A percentile compares a stretch with the other conserved stretches of the same genome.
These are phyloP conservation scores for Micrasema minimum DNA, from an alignment of 1,140 invertebrate genomes.

Conservation along the genomic window DNA sequence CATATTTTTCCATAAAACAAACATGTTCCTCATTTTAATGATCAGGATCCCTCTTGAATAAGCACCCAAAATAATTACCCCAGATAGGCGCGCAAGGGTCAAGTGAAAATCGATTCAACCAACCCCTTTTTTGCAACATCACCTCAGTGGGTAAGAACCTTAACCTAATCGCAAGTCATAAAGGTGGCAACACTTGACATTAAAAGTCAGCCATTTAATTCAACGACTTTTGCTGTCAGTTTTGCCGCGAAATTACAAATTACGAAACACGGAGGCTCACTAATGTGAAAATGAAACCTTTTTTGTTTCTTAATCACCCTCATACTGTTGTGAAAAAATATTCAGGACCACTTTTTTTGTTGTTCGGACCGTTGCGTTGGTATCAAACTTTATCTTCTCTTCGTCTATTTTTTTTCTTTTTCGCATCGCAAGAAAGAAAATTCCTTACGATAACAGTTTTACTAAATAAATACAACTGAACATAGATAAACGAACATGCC, in stretches of 20 bases:
- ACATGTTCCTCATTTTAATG: not conserved
- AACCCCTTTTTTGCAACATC: not conserved
- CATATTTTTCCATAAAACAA: not conserved
- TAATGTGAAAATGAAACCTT: too few species aligned
- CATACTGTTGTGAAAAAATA: too few species aligned
- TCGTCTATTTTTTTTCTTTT: too few species aligned
- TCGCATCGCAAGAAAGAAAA: too few species aligned
- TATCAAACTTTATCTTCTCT: too few species aligned
- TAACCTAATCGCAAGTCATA: not conserved
- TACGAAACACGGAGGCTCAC: not conserved
- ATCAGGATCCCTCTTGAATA: not conserved
- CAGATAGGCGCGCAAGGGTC: not conserved
- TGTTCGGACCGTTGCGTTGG: too few species aligned
- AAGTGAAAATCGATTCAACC: constrained; percentile 9
- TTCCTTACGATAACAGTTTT: too few species aligned
- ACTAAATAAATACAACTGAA: too few species aligned
- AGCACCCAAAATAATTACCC: not conserved
- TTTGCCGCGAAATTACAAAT: constrained; percentile 8
- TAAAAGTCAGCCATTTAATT: constrained; percentile 4
- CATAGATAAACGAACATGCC: too few species aligned
- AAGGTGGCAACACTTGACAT: constrained; percentile 14
- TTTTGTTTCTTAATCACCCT: too few species aligned
- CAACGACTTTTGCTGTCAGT: not conserved
- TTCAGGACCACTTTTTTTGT: too few species aligned
- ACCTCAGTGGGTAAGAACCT: not conserved